A percentile compares a stretch with the other conserved stretches of the same genome.
These are phyloP conservation scores for Adelognathus sp. DNA, from an alignment of 2,888 invertebrate genomes.

Conservation along the genomic window DNA sequence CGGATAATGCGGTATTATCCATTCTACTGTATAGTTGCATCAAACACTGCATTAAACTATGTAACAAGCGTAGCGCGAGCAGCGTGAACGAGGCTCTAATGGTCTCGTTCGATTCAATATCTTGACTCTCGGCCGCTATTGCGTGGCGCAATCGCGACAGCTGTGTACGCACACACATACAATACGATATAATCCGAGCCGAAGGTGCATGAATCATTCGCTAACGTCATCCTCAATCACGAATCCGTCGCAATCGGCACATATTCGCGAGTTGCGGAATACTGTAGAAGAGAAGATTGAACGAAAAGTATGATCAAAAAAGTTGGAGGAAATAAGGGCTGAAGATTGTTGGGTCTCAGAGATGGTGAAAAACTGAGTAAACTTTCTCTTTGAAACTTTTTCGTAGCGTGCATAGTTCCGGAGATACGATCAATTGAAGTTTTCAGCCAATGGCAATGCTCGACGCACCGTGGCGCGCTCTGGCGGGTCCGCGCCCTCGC, in stretches of 20 bases:
- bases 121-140: constrained; percentile 22
- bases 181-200: constrained; percentile 22
- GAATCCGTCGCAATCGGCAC: neutral
- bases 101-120: constrained; percentile 52
- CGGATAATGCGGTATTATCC: constrained; percentile 11
- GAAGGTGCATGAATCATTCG: constrained; percentile 36
- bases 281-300: neutral
- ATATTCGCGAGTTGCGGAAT: no score
- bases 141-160: constrained; percentile 42
- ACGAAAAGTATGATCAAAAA: neutral
- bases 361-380: no score
- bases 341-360: neutral
- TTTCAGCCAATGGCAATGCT: no score
- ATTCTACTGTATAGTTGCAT: neutral
- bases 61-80: neutral
- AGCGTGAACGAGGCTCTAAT: constrained; percentile 27
- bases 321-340: neutral
- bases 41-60: neutral
- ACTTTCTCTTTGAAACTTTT: no score
- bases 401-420: no score
- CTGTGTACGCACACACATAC: constrained; percentile 13
- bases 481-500: no score
- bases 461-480: no score
- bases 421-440: no score
- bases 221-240: constrained; percentile 2